Base-by-base conservation (phyloP, 2,888 invertebrate species). In the Isoperla grammatica region DNA sequence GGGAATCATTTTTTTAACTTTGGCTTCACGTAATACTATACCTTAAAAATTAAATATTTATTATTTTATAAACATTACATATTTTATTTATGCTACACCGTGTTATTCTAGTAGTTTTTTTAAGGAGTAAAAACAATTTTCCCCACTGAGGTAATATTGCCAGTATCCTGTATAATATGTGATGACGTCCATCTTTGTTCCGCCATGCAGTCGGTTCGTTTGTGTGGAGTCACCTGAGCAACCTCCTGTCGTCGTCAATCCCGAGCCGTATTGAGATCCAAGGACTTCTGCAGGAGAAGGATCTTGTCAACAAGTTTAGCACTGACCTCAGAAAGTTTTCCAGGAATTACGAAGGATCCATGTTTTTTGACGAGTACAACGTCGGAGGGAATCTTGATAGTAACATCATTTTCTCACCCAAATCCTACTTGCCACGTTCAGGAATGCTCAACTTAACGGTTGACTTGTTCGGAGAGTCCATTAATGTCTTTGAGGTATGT, bases 191-290 rank as follows among this genome's bases (percentile, higher is more conserved):
- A 4, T 9, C 1, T 15, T 15, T 55, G 58, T 64, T 63, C 60
- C 62, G 65, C 64, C 60, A 63, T 74, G 76, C 73, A 89, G 93
- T 91, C 57, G 94, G 93, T 11, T 93, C 95, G 4, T 97, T 93
- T 74, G 90, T 97, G 2, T 96, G 95, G 94, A 93, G 93, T 56
- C 95, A 96, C 74, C 78, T 97, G 53, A 88, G 84, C 66, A 96
- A 95, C 74, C 75, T 95, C 42, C 85, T 89, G 62, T 88, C 90
- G 67, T 92, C 94, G 0, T 87, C 92, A 0, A 83, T 90, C 2
- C 94, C 94, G 0, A 87, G 87, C 43, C 85, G 90, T 63, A 85
- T 91, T 40, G 89, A 90, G 71, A 85, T 94, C 48, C 92, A 93
- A 71, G 88, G 88, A 56, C 78, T 97, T 15, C 76, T 97, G 1